Percentiles rank a stretch among this genome's conserved stretches.
phyloP scores from a whole-genome alignment of 35 echinoderm and acorn worm species.

The Patiria miniata region DNA sequence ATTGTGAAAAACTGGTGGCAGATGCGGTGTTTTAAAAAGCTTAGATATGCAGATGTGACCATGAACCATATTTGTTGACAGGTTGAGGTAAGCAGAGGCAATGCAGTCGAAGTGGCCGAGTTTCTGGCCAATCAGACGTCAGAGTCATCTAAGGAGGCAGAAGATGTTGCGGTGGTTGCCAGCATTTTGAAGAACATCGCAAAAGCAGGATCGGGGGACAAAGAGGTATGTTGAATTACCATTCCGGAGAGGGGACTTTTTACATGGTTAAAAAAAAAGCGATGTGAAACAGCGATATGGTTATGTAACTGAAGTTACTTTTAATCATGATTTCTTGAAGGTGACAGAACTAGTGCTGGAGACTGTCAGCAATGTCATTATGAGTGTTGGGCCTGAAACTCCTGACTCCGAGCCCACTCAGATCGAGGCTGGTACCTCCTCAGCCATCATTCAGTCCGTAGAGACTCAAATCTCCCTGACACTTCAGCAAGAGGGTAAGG shows the following conservation, averaged over 20 bases:
- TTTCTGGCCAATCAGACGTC: background rate
- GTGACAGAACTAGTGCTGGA: slow-evolving; percentile 10
- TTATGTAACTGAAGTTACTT: too few species aligned
- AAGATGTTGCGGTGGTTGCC: background rate
- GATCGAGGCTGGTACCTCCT: background rate
- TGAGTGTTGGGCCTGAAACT: background rate
- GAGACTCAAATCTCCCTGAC: slow-evolving; percentile 6
- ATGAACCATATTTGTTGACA: background rate
- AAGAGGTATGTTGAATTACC: background rate
- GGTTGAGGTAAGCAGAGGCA: background rate
- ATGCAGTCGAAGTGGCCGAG: slow-evolving; percentile 7
- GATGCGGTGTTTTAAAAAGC: too few species aligned
- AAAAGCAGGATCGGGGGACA: background rate
- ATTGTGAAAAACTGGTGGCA: too few species aligned
- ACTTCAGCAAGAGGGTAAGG: background rate
- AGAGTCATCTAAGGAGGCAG: background rate
- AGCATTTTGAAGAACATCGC: slow-evolving; percentile 14
- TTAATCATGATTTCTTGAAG: background rate
- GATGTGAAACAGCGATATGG: too few species aligned
- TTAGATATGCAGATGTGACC: too few species aligned
- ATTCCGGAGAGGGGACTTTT: too few species aligned
- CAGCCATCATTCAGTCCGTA: background rate
- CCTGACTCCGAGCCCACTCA: background rate
- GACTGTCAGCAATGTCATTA: slow-evolving; percentile 19
- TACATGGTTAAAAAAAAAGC: too few species aligned